Evolutionary conservation across 1,140 invertebrate genomes (phyloP).

Genomic region (Macrotrachela quadricornifera): DNA sequence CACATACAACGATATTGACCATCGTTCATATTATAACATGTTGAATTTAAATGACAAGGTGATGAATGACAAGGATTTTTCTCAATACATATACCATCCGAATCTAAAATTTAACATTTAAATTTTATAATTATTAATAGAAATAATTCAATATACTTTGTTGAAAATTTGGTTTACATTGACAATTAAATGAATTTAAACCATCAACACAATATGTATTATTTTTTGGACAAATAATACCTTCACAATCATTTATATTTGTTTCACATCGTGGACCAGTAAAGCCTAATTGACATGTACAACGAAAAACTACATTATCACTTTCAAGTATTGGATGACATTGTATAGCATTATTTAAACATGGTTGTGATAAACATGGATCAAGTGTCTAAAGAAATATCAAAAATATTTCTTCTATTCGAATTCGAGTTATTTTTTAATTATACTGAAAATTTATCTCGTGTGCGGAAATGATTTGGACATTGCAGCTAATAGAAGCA

Average conservation of each 20-base stretch:
- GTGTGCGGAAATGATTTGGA: too few species aligned
- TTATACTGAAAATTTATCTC: too few species aligned
- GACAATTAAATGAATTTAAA: slow-evolving; percentile 29
- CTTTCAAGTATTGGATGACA: too few species aligned
- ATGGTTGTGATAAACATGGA: too few species aligned
- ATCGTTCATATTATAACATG: slow-evolving; percentile 8
- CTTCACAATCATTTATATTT: slow-evolving; percentile 10
- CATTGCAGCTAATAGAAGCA: too few species aligned
- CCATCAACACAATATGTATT: slow-evolving; percentile 60
- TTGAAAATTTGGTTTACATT: slow-evolving; percentile 64
- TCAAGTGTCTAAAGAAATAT: too few species aligned
- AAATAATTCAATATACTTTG: too few species aligned
- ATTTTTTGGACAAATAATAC: slow-evolving; percentile 33
- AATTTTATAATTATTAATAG: too few species aligned
- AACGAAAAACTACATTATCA: not conserved
- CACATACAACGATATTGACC: slow-evolving; percentile 49
- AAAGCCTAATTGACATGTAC: slow-evolving; percentile 5
- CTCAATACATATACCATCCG: not conserved
- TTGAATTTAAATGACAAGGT: slow-evolving; percentile 11
- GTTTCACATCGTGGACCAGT: slow-evolving; percentile 9
- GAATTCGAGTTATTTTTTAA: too few species aligned
- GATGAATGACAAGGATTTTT: slow-evolving; percentile 46
- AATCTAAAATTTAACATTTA: too few species aligned
- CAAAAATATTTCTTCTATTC: too few species aligned
- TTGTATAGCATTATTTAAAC: too few species aligned